Base-by-base conservation (phyloP, 2,888 invertebrate genomes). In the Ormyrus rosae region DNA sequence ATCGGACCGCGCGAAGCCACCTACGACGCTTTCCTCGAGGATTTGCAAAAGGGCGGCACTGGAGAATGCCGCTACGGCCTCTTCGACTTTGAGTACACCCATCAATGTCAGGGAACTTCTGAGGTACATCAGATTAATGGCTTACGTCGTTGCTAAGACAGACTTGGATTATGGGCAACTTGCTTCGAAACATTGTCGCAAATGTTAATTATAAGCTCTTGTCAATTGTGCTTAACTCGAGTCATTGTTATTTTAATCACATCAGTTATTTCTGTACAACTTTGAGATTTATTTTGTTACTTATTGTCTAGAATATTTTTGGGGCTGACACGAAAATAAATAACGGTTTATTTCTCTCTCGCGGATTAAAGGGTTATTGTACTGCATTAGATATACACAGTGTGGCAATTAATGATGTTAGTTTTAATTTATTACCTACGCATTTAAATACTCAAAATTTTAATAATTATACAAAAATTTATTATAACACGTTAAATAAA, bases 61-160 rank as follows among this genome's bases (percentile, higher is more conserved):
- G 96, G 96, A 74, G 98, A 99, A 92, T 99, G 99, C 93, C 97
- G 99, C 92, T 99, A 99, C 92, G 99, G 98, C 84, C 95, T 98
- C 74, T 99, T 97, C 92, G 99, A 99, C 92, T 99, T 99, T 91
- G 98, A 98, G 92, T 99, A 98, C 92, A 97, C 97, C 93, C 97
- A 98, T 92, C 97, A 97, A 92, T 97, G 97, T 91, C 98, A 98
- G 92, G 98, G 98, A 91, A 98, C 98, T 88, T 97, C 98, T 86
- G 98, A 97, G 91, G 93, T 93, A 86, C 34, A 34, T 3, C 34
- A 34, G 34, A 34, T 34, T 34, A 34, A 34, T 34, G 34, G 34
- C 34, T 34, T 34, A 4, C 34, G 34, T 34, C 34, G 34, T 34
- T 34, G 34, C 34, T 34, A 34, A 34, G 34, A 3, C 4, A 4